Evolutionary conservation across 2,888 invertebrate species (phyloP), one percentile per base, ranked within the genome.

Genomic region (Hypena proboscidalis): DNA sequence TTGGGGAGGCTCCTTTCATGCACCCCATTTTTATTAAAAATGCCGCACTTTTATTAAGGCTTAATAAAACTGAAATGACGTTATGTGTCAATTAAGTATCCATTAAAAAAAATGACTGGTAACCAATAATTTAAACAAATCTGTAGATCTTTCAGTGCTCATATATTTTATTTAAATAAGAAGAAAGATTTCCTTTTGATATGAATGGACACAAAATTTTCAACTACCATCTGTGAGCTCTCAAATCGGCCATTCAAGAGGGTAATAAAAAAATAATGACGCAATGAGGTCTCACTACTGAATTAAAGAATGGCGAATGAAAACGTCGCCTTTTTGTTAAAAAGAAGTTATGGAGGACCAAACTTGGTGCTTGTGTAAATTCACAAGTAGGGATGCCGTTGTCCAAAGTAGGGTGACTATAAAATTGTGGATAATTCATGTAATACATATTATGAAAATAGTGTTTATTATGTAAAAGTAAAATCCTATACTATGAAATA

Each of bases 331-430:
- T 47, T 39, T 48, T 37, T 20, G 25, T 35, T 36, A 25, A 42
- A 48, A 55, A 46, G 29, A 49, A 52, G 29, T 63, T 52, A 47
- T 27, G 32, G 23, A 26, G 14, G 9, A 9, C 6, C 13, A 31
- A 54, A 60, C 29, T 60, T 62, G 40, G 33, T 22, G 44, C 35
- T 59, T 63, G 33, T 40, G 10, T 38, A 52, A 63, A 52, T 63
- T 63, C 35, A 22, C 23, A 32, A 52, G 39, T 32, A 40, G 41
- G 52, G 56, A 43, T 41, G 42, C 42, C 32, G 32, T 29, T 47
- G 33, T 52, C 36, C 23, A 40, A 9, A 2, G 11, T 40, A 33
- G 4, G 26, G 36, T 35, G 26, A 25, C 21, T 15, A 43, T 34
- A 6, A 2, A 26, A 22, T 0, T 5, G 4, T 17, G 2, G 8